These are phyloP conservation scores for Melieria omissa DNA, from an alignment of 2,888 invertebrate species.

Conservation along the genomic window DNA sequence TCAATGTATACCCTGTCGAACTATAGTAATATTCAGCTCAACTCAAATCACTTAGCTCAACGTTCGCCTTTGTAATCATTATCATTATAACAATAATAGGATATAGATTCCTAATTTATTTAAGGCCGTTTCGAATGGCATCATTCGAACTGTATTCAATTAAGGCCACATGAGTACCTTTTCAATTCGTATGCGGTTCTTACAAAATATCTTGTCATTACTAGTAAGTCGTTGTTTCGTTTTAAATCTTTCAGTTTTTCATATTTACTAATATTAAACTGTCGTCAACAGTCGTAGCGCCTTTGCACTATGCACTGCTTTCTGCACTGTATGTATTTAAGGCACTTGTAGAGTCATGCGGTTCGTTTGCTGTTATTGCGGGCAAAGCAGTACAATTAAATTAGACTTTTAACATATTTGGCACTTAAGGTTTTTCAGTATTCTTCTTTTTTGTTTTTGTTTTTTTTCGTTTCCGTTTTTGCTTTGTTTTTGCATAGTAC, in stretches of 20 bases:
- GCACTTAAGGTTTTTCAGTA: not conserved
- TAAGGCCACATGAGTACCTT: constrained; percentile 19
- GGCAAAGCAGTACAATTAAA: no score
- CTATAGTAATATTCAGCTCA: no score
- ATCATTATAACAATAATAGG: no score
- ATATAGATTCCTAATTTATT: no score
- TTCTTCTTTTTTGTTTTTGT: not conserved
- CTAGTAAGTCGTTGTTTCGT: constrained; percentile 14
- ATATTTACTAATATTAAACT: not conserved
- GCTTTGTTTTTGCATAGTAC: not conserved
- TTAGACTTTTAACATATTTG: no score
- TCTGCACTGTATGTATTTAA: constrained; percentile 18
- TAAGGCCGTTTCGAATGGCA: no score
- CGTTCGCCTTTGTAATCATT: no score
- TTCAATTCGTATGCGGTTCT: constrained; percentile 13
- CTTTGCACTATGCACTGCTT: not conserved
- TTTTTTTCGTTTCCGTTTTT: not conserved
- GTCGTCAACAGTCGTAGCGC: not conserved
- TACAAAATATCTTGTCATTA: constrained; percentile 24
- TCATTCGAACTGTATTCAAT: not conserved
- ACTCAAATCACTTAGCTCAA: no score
- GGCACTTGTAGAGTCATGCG: constrained; percentile 28
- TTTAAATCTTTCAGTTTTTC: constrained; percentile 8
- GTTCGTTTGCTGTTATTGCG: not conserved
- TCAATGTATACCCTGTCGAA: no score